Conservation (phyloP, 2,113 vertebrate species). For the Barbus barbus region DNA sequence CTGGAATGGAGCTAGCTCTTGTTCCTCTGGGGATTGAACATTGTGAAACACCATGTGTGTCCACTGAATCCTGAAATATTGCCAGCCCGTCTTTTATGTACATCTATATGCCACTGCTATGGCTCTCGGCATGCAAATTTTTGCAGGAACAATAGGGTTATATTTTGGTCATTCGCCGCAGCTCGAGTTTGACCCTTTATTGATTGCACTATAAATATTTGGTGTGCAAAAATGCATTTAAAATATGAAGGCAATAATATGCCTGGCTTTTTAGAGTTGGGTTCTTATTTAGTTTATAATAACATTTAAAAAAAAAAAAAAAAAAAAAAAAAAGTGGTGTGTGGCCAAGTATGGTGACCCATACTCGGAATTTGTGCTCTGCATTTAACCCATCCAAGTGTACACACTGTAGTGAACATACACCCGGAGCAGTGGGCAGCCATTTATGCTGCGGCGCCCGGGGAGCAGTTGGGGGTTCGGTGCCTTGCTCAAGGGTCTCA, state of each 20-base stretch:
- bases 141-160: neutral
- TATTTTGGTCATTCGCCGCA: neutral
- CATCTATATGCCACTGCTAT: neutral
- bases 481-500: too few species aligned
- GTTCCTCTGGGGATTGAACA: slow-evolving; percentile 43
- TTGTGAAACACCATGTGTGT: slow-evolving; percentile 8
- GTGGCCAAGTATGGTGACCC: too few species aligned
- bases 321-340: too few species aligned
- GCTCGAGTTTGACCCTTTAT: neutral
- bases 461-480: too few species aligned
- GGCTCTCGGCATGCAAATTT: slow-evolving; percentile 19
- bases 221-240: neutral
- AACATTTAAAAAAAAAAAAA: too few species aligned
- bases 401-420: too few species aligned
- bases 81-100: slow-evolving; percentile 1
- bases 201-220: neutral
- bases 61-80: slow-evolving; percentile 29
- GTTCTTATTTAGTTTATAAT: neutral
- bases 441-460: too few species aligned
- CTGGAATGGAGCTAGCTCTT: slow-evolving; percentile 34
- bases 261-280: neutral
- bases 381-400: too few species aligned
- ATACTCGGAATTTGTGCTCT: too few species aligned
- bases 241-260: neutral
- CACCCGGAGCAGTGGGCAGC: too few species aligned